Conservation (phyloP, 2,113 vertebrate genomes). For the Pao palembangensis region DNA sequence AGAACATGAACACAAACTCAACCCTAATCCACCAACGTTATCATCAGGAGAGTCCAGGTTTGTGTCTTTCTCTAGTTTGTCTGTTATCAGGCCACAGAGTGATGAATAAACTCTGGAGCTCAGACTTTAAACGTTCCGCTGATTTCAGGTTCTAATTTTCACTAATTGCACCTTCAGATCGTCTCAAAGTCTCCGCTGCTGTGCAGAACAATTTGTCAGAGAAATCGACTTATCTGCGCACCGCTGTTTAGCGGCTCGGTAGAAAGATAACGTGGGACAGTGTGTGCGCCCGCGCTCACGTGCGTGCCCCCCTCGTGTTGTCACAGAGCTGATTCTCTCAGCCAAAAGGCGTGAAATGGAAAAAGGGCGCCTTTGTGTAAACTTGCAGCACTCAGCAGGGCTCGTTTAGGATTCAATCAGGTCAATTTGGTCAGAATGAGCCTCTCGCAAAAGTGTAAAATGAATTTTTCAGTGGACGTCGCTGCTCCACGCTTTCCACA, state of each 20-base stretch:
- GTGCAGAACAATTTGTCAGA: constrained; percentile 15
- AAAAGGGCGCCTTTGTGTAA: constrained; percentile 31
- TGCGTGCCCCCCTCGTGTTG: not conserved
- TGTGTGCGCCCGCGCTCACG: not conserved
- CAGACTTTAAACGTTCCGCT: constrained; percentile 42
- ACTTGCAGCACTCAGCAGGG: constrained; percentile 28
- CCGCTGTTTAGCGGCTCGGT: constrained; percentile 17
- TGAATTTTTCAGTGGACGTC: not conserved
- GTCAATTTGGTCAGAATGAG: not conserved
- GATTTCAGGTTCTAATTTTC: constrained; percentile 45
- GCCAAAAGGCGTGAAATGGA: constrained; percentile 22
- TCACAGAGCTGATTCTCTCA: constrained; percentile 19
- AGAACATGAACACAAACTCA: too few species aligned
- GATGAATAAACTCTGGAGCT: not conserved
- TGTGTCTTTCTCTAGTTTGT: too few species aligned
- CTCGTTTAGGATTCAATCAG: not conserved
- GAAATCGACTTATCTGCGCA: constrained; percentile 19
- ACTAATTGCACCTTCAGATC: constrained; percentile 33
- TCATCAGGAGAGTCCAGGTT: too few species aligned
- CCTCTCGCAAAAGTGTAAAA: not conserved
- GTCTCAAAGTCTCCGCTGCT: constrained; percentile 8
- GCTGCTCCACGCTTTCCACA: too few species aligned
- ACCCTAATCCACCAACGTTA: too few species aligned
- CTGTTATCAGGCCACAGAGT: too few species aligned
- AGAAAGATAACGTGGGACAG: constrained; percentile 5